These are phyloP conservation scores for Eulemur albifrons DNA, from an alignment of 2,797 vertebrate species.

Conservation along the genomic window DNA sequence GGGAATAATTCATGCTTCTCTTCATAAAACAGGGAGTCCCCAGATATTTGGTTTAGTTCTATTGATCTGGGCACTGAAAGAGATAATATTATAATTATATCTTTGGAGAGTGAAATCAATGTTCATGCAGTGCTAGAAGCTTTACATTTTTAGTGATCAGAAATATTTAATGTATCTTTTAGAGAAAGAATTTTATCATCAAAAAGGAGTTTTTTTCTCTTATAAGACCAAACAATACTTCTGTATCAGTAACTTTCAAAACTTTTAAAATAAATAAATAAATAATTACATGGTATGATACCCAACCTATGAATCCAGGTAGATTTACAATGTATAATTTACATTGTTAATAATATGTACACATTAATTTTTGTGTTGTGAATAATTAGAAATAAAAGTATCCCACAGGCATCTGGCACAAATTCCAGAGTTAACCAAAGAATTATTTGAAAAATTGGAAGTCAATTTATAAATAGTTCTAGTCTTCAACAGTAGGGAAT, in stretches of 20 bases:
- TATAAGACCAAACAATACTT: not conserved
- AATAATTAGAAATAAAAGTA: not conserved
- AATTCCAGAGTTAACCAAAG: not conserved
- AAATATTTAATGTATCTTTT: not conserved
- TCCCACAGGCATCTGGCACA: not conserved
- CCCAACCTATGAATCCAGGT: not conserved
- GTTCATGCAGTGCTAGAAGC: not conserved
- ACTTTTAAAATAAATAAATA: not conserved
- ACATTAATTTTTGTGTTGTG: not conserved
- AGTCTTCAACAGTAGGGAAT: not conserved
- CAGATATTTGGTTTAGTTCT: not conserved
- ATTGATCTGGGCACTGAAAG: not conserved
- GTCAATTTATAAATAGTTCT: not conserved
- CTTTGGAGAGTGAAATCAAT: not conserved
- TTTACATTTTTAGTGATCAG: not conserved
- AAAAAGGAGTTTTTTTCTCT: slow-evolving; percentile 19
- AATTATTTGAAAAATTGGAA: not conserved
- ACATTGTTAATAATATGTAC: not conserved
- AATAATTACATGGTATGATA: not conserved
- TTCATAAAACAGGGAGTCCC: not conserved
- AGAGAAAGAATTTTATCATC: slow-evolving; percentile 8
- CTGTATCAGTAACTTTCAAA: not conserved
- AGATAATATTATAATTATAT: not conserved
- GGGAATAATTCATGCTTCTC: not conserved
- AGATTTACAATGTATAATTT: not conserved